Evolutionary conservation across 92 coral and sea anemone species (phyloP), one percentile per base, ranked within the genome.

Genomic region (Montipora capitata): DNA sequence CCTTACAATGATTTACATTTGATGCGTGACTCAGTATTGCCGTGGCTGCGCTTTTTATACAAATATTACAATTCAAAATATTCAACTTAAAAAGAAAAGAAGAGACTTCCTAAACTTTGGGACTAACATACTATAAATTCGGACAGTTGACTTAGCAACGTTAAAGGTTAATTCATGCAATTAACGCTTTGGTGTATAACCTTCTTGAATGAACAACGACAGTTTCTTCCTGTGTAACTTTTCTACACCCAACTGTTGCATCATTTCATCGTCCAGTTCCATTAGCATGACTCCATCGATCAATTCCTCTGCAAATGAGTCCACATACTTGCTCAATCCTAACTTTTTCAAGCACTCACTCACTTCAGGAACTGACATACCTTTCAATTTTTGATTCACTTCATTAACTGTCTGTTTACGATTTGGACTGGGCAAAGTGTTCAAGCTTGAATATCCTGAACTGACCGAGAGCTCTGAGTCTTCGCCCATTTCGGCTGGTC

Each of bases 201-300:
- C 95, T 0, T 38, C 13, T 8, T 42, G 10, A 35, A 84, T 88
- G 43, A 92, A 92, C 72, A 76, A 78, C 3, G 18, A 40, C 48
- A 92, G 89, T 18, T 92, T 92, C 72, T 63, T 67, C 63, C 92
- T 62, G 73, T 86, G 92, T 9, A 92, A 74, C 11, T 73, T 86
- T 44, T 45, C 9, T 6, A 92, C 58, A 16, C 92, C 92, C 75
- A 92, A 69, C 10, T 72, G 71, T 39, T 57, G 49, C 90, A 92
- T 67, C 66, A 78, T 72, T 14, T 92, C 95, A 3, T 79, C 83
- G 44, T 92, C 90, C 59, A 92, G 44, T 13, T 83, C 85, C 18
- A 88, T 68, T 16, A 92, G 48, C 86, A 92, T 77, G 4, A 79
- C 69, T 3, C 95, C 95, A 74, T 92, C 95, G 18, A 92, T 79